Conservation (phyloP, 2,113 vertebrate genomes). For the Clarias magur region DNA sequence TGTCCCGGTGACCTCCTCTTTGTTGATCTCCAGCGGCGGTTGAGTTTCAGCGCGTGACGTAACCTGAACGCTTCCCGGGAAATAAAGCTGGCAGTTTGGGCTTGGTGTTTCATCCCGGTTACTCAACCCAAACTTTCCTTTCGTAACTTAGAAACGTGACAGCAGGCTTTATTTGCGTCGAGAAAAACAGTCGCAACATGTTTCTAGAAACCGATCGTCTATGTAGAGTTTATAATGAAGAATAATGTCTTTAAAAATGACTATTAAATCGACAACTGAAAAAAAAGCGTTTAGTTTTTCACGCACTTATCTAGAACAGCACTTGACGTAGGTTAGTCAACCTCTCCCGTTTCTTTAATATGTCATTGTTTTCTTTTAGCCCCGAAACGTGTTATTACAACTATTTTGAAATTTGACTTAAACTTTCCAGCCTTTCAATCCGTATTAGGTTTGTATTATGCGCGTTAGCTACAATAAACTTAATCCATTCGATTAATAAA, state of each 20-base stretch:
- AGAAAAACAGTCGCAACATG: neutral
- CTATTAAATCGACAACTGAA: neutral
- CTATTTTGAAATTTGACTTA: neutral
- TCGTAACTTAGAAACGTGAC: slow-evolving; percentile 17
- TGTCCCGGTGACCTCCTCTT: slow-evolving; percentile 15
- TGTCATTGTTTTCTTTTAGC: no score
- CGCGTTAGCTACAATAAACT: neutral
- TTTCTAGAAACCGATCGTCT: neutral
- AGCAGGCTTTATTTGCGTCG: neutral
- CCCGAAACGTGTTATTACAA: no score
- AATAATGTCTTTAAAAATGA: neutral
- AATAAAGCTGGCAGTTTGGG: slow-evolving; percentile 35
- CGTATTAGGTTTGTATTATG: neutral
- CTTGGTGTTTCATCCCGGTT: slow-evolving; percentile 17
- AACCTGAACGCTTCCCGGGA: slow-evolving; percentile 37
- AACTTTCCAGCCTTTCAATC: neutral
- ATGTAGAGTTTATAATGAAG: neutral
- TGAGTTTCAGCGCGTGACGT: slow-evolving; percentile 37
- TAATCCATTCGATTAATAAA: neutral
- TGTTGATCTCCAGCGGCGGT: slow-evolving; percentile 8
- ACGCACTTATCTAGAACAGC: neutral
- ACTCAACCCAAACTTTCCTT: slow-evolving; percentile 21
- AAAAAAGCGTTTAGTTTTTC: neutral
- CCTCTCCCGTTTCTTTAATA: neutral
- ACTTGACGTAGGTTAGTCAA: neutral